Evolutionary conservation across 1,140 invertebrate species (phyloP).

Genomic region (Pseudomyrmex dendroicus): DNA sequence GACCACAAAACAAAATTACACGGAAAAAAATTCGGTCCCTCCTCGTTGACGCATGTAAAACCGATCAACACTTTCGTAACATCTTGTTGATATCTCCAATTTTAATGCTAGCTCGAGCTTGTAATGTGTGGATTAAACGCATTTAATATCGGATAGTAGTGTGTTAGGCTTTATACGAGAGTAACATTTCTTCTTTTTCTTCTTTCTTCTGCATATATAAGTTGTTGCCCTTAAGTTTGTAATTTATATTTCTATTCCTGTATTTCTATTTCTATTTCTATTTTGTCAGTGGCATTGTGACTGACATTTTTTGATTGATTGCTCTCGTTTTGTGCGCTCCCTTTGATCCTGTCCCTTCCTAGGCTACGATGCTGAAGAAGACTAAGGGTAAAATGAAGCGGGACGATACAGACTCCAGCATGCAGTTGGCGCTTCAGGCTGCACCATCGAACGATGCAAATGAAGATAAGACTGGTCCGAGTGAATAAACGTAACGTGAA

Average conservation of each 20-base stretch:
- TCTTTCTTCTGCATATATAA: slow-evolving; percentile 53
- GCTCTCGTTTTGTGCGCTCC: slow-evolving; percentile 78
- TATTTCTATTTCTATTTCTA: slow-evolving; percentile 35
- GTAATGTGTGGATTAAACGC: slow-evolving; percentile 65
- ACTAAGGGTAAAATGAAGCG: slow-evolving; percentile 97
- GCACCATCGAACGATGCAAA: slow-evolving; percentile 83
- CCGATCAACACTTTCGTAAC: slow-evolving; percentile 61
- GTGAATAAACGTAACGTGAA: slow-evolving; percentile 56
- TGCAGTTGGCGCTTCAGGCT: slow-evolving; percentile 87
- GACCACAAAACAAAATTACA: slow-evolving; percentile 8
- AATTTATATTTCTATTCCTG: slow-evolving; percentile 49
- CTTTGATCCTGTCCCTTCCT: slow-evolving; percentile 85
- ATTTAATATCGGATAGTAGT: slow-evolving; percentile 52
- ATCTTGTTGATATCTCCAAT: slow-evolving; percentile 55
- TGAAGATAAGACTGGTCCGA: slow-evolving; percentile 71
- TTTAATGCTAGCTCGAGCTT: slow-evolving; percentile 72
- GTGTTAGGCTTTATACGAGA: slow-evolving; percentile 42
- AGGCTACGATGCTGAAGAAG: slow-evolving; percentile 95
- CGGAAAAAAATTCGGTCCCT: slow-evolving; percentile 15
- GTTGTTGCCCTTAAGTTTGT: slow-evolving; percentile 42
- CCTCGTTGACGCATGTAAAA: slow-evolving; percentile 62
- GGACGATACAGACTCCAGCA: slow-evolving; percentile 96
- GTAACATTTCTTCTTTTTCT: slow-evolving; percentile 33
- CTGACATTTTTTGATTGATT: slow-evolving; percentile 70
- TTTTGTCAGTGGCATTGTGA: slow-evolving; percentile 58